Evolutionary conservation across 2,113 vertebrate genomes (phyloP), one percentile per base, ranked within the genome.

Genomic region (Leuciscus idus): DNA sequence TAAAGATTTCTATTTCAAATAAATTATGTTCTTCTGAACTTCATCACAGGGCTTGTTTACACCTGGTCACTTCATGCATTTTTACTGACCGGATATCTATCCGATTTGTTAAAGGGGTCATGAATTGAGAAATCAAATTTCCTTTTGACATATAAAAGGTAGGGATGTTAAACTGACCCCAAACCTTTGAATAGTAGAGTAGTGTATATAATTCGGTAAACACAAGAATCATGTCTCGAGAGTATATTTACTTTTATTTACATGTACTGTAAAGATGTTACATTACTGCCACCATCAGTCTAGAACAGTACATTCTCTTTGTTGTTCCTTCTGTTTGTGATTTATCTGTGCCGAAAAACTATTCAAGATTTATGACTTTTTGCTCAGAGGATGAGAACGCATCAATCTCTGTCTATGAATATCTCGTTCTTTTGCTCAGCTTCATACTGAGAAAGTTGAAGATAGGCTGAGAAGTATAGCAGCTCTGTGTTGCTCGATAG

Each of bases 401-500:
- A 33, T 66, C 43, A 11, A 74, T 74, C 72, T 62, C 43, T 52
- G 33, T 33, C 36, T 36, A 13, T 39, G n/a, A 74, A 59, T 82
- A 30, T 84, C 72, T 50, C 30, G 12, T 66, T 64, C 72, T 68
- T 33, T 33, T 15, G 2, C 61, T 72, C 28, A 2, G 2, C 28
- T 74, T 84, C 57, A 30, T 52, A 59, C 48, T 70, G 66, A 57
- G 76, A 81, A 86, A 84, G 75, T 86, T 86, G 57, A 84, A 86
- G 85, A 88, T 84, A 30, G 70, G 57, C 85, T 89, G 85, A 84
- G 85, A 89, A 89, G 36, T 89, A 89, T 89, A 70, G 62, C 85
- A 72, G n/a, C 66, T 81, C 55, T 11, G 43, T 86, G 88, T 39
- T 77, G 82, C 70, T 84, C 48, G 76, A 76, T 48, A 36, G 39